Evolutionary conservation across 2,888 invertebrate genomes (phyloP).

Genomic region (Conus canariensis): DNA sequence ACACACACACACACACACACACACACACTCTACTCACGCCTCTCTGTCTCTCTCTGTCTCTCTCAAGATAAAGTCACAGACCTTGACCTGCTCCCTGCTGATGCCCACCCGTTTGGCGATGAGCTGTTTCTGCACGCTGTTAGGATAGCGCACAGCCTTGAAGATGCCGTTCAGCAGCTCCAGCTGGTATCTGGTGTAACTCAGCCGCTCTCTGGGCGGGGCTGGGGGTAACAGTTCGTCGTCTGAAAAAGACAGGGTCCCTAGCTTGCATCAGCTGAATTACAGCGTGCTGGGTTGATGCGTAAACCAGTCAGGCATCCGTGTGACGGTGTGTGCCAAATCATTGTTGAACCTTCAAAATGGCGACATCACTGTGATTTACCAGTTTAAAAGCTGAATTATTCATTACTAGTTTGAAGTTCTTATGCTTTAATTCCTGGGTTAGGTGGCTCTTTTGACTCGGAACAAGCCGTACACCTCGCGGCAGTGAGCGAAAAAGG

Average conservation of each 20-base stretch:
- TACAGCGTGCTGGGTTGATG: too few species aligned
- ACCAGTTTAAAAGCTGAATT: too few species aligned
- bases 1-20: neutral
- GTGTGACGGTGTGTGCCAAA: too few species aligned
- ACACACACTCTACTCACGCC: too few species aligned
- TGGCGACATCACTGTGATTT: too few species aligned
- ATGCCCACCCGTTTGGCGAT: slow-evolving; percentile 77
- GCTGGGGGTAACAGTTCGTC: slow-evolving; percentile 69
- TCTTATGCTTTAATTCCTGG: too few species aligned
- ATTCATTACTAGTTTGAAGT: too few species aligned
- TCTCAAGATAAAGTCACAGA: slow-evolving; percentile 43
- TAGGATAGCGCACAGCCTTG: slow-evolving; percentile 73
- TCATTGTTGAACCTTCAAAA: too few species aligned
- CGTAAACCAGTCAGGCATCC: too few species aligned
- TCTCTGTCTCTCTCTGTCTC: too few species aligned
- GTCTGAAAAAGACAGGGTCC: slow-evolving; percentile 52
- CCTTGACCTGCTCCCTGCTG: slow-evolving; percentile 77
- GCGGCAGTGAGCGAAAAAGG: neutral
- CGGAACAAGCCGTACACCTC: neutral
- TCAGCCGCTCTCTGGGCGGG: slow-evolving; percentile 71
- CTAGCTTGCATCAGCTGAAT: too few species aligned
- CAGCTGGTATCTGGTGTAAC: slow-evolving; percentile 76
- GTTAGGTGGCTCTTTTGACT: too few species aligned
- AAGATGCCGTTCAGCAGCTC: slow-evolving; percentile 76
- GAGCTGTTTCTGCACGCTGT: slow-evolving; percentile 76